Evolutionary conservation across 92 coral and sea anemone species (phyloP).

Genomic region (Plumapathes pennacea): DNA sequence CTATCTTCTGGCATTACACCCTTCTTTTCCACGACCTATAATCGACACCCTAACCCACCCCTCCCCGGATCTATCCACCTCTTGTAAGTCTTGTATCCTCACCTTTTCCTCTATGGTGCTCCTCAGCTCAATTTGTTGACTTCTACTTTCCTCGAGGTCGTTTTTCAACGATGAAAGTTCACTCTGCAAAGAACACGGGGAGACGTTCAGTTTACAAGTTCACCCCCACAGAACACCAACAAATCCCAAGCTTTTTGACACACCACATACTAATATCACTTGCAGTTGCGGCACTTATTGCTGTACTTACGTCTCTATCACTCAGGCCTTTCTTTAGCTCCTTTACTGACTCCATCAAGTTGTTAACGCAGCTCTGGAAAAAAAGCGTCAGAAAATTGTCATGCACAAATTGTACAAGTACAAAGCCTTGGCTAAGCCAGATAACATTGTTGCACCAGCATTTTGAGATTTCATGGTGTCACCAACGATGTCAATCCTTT

Average conservation of each 20-base stretch:
- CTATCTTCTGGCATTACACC: too few species aligned
- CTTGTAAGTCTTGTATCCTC: background rate
- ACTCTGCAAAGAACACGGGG: slow-evolving; percentile 34
- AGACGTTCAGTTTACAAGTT: too few species aligned
- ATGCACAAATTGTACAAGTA: too few species aligned
- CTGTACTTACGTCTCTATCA: slow-evolving; percentile 84
- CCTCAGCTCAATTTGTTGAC: slow-evolving; percentile 70
- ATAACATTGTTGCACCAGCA: too few species aligned
- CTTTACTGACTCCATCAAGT: slow-evolving; percentile 84
- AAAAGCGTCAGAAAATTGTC: background rate
- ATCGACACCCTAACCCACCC: too few species aligned
- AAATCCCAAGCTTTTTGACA: too few species aligned
- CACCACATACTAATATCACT: background rate
- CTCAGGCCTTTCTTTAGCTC: slow-evolving; percentile 72
- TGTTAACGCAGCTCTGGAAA: slow-evolving; percentile 78
- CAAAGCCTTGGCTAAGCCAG: too few species aligned
- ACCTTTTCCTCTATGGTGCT: slow-evolving; percentile 80
- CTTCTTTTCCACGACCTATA: too few species aligned
- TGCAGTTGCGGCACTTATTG: background rate
- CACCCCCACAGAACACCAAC: too few species aligned
- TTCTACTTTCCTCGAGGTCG: slow-evolving; percentile 75
- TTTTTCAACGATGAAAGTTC: slow-evolving; percentile 61
- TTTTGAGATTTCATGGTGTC: too few species aligned
- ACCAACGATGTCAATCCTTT: too few species aligned
- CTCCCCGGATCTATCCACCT: too few species aligned